These are phyloP conservation scores for Boloria euphrosyne DNA, from an alignment of 2,888 invertebrate species.

Conservation along the genomic window DNA sequence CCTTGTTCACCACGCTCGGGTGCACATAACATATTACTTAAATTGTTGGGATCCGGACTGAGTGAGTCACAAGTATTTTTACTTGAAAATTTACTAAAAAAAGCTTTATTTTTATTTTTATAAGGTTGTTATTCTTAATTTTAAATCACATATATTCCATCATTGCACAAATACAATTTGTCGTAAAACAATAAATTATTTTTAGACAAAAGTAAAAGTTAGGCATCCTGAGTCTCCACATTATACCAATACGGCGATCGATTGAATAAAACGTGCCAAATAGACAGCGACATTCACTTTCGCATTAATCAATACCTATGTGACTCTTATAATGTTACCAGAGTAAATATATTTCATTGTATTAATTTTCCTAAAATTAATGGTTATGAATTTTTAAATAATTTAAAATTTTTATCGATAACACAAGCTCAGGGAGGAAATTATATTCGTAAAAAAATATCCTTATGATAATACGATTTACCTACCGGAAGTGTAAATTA, in stretches of 20 bases:
- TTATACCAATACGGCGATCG: neutral
- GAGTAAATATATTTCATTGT: too few relatives aligned
- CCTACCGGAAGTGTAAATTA: too few relatives aligned
- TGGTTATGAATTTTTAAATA: too few relatives aligned
- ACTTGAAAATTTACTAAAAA: neutral
- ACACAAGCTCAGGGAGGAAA: too few relatives aligned
- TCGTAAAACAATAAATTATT: neutral
- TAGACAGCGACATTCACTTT: slow-evolving; percentile 18
- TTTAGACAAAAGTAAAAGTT: neutral
- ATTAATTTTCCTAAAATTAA: too few relatives aligned
- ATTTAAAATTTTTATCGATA: too few relatives aligned
- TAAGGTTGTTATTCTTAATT: neutral
- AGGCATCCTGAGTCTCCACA: too few relatives aligned
- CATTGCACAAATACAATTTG: too few relatives aligned
- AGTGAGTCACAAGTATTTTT: slow-evolving; percentile 33
- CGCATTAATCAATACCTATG: slow-evolving; percentile 13
- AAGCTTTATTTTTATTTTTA: neutral
- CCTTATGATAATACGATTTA: too few relatives aligned
- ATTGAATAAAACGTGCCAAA: slow-evolving; percentile 1
- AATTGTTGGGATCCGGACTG: slow-evolving; percentile 38
- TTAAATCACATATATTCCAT: too few relatives aligned
- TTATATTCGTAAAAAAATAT: too few relatives aligned
- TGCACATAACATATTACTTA: slow-evolving; percentile 32
- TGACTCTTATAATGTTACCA: neutral
- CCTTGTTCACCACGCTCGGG: slow-evolving; percentile 29